Evolutionary conservation across 2,888 invertebrate genomes (phyloP), one percentile per base, ranked within the genome.

Genomic region (Pammene aurita): DNA sequence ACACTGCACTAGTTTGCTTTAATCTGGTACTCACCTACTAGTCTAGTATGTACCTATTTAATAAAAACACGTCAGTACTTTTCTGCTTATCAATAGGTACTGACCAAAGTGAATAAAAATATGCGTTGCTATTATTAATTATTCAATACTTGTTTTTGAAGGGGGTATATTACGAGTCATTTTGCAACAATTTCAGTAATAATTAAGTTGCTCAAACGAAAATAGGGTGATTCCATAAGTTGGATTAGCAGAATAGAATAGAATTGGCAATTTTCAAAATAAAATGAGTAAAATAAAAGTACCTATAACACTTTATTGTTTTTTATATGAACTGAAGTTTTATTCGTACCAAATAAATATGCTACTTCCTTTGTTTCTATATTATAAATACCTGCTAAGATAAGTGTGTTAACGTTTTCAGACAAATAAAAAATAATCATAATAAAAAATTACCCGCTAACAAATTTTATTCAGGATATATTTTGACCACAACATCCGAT

Each of bases 121-220:
- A 42, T 42, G 42, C 10, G 2, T 41, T 48, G 41, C 38, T 41
- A 34, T 42, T 58, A 44, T 42, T 58, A 44, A 42, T 58, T 50
- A 14, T 58, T 66, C 9, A 58, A 57, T 14, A 7, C 13, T 46
- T 57, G 77, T 82, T 84, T 84, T 76, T 76, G 85, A 88, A 89
- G 89, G 90, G 90, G 85, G 86, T 83, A 78, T 82, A 84, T 86
- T 84, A 89, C 89, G 82, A 89, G 90, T 90, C 90, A 90, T 88
- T 90, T 89, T 81, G 85, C 81, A 86, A 86, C 88, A 87, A 89
- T 90, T 87, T 86, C 84, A 81, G 82, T 85, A 84, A 84, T 91
- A 90, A 91, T 91, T 89, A 90, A 83, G 87, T 88, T 88, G 86
- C 83, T 80, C 84, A 85, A 81, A 83, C 84, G 84, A 89, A 86